Percentiles rank a stretch among this genome's conserved stretches.
These are phyloP conservation scores for Tapirus indicus DNA, from an alignment of 2,797 vertebrate genomes.

Conservation along the genomic window DNA sequence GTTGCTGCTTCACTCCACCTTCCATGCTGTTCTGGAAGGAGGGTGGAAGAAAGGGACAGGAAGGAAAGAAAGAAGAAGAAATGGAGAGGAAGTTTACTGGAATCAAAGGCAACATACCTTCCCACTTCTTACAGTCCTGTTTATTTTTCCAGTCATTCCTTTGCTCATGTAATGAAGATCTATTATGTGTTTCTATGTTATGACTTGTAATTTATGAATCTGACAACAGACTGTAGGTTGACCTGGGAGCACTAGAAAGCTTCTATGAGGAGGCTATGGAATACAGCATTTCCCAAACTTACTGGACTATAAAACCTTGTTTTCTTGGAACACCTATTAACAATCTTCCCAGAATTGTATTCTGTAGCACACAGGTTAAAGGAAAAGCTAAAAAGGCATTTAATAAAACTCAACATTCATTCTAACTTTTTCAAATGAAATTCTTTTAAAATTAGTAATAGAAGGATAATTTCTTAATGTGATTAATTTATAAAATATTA, in stretches of 20 bases:
- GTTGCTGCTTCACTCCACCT: not conserved
- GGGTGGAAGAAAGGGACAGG: not conserved
- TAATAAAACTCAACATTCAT: not conserved
- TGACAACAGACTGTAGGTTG: not conserved
- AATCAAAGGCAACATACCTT: not conserved
- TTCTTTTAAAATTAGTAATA: constrained; percentile 32
- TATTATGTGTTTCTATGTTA: not conserved
- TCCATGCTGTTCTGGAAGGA: not conserved
- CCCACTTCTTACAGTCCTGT: not conserved
- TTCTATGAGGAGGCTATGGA: not conserved
- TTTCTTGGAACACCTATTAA: constrained; percentile 4
- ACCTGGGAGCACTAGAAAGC: not conserved
- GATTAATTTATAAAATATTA: constrained; percentile 39
- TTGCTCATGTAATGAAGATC: not conserved
- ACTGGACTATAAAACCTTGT: not conserved
- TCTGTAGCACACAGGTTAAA: not conserved
- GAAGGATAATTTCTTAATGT: constrained; percentile 38
- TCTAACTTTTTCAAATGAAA: constrained; percentile 34
- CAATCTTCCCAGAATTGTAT: not conserved
- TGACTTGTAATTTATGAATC: constrained; percentile 11
- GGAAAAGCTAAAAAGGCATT: not conserved
- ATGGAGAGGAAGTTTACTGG: not conserved
- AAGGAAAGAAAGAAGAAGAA: not conserved
- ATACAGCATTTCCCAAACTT: not conserved
- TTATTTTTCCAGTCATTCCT: not conserved